phyloP scores from a whole-genome alignment of 2,113 vertebrate genomes.

The Colistium nudipinnis region DNA sequence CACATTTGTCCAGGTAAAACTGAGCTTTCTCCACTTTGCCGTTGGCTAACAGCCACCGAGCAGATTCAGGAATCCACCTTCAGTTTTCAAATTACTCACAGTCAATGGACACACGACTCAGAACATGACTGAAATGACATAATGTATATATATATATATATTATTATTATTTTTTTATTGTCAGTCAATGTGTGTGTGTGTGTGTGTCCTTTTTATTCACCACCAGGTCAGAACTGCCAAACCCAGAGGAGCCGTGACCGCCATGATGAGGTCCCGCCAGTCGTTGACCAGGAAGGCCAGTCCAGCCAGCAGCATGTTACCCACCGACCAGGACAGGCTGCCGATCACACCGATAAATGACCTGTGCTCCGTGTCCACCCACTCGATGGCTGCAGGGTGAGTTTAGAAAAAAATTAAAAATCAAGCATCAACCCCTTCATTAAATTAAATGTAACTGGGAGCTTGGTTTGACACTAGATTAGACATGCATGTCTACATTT shows the following conservation, averaged over 20 bases:
- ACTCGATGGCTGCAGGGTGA: constrained; percentile 72
- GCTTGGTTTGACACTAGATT: neutral
- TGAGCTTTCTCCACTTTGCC: constrained; percentile 81
- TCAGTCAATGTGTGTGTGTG: too few relatives aligned
- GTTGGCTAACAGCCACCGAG: constrained; percentile 88
- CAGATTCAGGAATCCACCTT: constrained; percentile 93
- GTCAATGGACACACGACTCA: neutral
- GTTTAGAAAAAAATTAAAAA: neutral
- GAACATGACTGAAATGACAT: too few relatives aligned
- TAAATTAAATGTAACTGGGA: too few relatives aligned
- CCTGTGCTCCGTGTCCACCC: constrained; percentile 75
- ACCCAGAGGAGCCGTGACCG: constrained; percentile 68
- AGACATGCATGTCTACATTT: too few relatives aligned
- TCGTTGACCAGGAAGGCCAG: constrained; percentile 69
- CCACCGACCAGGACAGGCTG: constrained; percentile 72
- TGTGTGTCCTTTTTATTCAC: constrained; percentile 49
- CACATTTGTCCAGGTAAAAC: constrained; percentile 83
- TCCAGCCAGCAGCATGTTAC: constrained; percentile 76
- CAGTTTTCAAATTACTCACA: neutral
- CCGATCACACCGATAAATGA: constrained; percentile 67
- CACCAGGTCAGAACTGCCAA: constrained; percentile 75
- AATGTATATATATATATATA: too few relatives aligned
- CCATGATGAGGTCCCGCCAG: constrained; percentile 72
- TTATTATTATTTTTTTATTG: too few relatives aligned
- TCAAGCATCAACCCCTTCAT: too few relatives aligned